These are phyloP conservation scores for Cydia splendana DNA, from an alignment of 1,140 invertebrate genomes.

Conservation along the genomic window DNA sequence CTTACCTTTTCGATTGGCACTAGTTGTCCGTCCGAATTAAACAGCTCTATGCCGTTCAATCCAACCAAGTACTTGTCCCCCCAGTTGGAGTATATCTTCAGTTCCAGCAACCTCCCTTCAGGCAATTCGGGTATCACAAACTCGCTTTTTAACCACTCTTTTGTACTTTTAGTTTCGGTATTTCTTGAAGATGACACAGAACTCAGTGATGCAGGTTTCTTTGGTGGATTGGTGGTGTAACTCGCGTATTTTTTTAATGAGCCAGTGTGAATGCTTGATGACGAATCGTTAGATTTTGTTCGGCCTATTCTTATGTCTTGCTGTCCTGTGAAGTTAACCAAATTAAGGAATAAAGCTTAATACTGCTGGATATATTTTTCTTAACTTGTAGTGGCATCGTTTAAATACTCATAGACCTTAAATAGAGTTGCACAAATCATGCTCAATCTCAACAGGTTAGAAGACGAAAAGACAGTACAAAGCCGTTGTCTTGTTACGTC, in stretches of 20 bases:
- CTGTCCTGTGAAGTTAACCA: slow-evolving; percentile 45
- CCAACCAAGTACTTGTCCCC: slow-evolving; percentile 91
- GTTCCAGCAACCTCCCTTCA: slow-evolving; percentile 82
- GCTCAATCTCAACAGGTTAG: too few species aligned
- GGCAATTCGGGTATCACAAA: slow-evolving; percentile 87
- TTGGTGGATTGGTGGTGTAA: slow-evolving; percentile 37
- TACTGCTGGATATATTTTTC: too few species aligned
- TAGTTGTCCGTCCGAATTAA: slow-evolving; percentile 82
- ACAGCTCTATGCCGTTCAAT: slow-evolving; percentile 90
- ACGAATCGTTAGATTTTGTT: slow-evolving; percentile 40
- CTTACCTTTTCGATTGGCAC: slow-evolving; percentile 80
- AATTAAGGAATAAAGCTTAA: not conserved
- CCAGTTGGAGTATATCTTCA: slow-evolving; percentile 89
- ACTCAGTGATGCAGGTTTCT: slow-evolving; percentile 49
- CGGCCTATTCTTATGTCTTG: slow-evolving; percentile 45
- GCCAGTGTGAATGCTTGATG: slow-evolving; percentile 35
- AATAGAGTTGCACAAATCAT: too few species aligned
- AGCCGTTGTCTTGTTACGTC: too few species aligned
- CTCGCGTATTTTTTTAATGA: slow-evolving; percentile 33
- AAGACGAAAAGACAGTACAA: too few species aligned
- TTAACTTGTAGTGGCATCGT: too few species aligned
- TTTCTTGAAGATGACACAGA: slow-evolving; percentile 45
- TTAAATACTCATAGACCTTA: too few species aligned
- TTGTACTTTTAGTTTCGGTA: slow-evolving; percentile 41
- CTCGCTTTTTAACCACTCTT: slow-evolving; percentile 50